Base-by-base conservation (phyloP, 2,113 vertebrate genomes). In the Ctenomys sociabilis region DNA sequence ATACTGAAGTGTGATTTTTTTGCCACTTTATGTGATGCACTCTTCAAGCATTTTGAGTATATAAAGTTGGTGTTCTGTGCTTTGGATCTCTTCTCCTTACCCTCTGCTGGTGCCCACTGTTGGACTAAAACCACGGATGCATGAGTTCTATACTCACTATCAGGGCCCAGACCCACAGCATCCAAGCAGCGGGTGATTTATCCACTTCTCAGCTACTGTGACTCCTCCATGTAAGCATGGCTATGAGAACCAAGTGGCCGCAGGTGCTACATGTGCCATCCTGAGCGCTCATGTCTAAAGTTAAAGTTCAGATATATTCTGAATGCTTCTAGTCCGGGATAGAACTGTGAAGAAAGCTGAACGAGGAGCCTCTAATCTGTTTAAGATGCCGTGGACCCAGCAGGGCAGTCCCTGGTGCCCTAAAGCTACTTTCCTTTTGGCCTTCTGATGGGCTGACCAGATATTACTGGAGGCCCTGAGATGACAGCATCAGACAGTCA, bases 361-460 rank as follows among this genome's bases (percentile, higher is more conserved):
- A 3, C 2, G 13, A 1, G 52, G 57, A 57, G 49, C 30, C 54
- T 26, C 11, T 21, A 0, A 0, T 83, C 40, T 63, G 37, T 37
- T 64, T 32, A 26, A 7, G 72, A 10, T 81, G 22, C 64, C 24
- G 59, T 12, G 37, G 22, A 35, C n/a, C 52, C 61, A n/a, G 14
- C 0, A 43, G 11, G 43, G 43, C 8, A 3, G 52, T 40, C 26
- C 12, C 40, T 24, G 35, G 16, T 49, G 21, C 10, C 9, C 40
- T 22, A 6, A 11, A 22, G 5, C n/a, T 49, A 28, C 45, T 88
- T 14, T 70, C 28, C 4, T 52, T 52, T 70, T 17, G 59, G 54
- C 4, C 24, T 54, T 40, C 72, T 77, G 16, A 63, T 9, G 16
- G 78, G n/a, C 78, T 59, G 43, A 16, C 22, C 37, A 24, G 63